A percentile compares a stretch with the other conserved stretches of the same genome.
phyloP scores from a whole-genome alignment of 2,113 vertebrate genomes.

The Colaptes auratus region DNA sequence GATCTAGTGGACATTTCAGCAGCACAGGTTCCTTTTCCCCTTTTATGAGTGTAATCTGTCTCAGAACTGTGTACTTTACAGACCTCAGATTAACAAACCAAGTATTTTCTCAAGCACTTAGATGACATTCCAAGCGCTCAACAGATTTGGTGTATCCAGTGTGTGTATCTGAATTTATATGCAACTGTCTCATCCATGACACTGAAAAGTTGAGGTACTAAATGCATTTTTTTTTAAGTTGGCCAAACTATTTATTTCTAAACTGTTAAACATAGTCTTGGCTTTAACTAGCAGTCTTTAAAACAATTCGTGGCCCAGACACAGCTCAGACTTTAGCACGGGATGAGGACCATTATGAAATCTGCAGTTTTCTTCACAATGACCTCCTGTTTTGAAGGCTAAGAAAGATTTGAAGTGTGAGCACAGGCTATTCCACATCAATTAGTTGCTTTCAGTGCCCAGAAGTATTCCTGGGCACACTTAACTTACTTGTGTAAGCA shows the following conservation, averaged over 20 bases:
- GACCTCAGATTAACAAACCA: background rate
- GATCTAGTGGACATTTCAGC: background rate
- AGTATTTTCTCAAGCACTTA: background rate
- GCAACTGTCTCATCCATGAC: background rate
- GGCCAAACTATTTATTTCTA: background rate
- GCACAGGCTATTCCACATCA: background rate
- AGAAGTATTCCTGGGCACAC: background rate
- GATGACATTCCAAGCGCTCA: background rate
- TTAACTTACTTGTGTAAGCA: background rate
- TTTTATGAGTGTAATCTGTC: background rate
- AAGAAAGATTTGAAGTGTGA: background rate
- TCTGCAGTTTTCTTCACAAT: background rate
- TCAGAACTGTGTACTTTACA: background rate
- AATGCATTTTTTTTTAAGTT: no score
- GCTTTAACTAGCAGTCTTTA: background rate
- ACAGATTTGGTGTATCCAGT: background rate
- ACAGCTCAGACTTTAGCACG: background rate
- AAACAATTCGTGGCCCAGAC: background rate
- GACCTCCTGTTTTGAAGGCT: no score
- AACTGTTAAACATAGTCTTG: background rate
- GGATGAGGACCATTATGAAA: background rate
- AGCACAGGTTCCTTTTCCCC: background rate
- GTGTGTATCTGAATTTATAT: background rate
- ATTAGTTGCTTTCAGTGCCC: background rate
- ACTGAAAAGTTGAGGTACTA: background rate